Conservation (phyloP, 2,797 vertebrate species). For the Nasua narica region DNA sequence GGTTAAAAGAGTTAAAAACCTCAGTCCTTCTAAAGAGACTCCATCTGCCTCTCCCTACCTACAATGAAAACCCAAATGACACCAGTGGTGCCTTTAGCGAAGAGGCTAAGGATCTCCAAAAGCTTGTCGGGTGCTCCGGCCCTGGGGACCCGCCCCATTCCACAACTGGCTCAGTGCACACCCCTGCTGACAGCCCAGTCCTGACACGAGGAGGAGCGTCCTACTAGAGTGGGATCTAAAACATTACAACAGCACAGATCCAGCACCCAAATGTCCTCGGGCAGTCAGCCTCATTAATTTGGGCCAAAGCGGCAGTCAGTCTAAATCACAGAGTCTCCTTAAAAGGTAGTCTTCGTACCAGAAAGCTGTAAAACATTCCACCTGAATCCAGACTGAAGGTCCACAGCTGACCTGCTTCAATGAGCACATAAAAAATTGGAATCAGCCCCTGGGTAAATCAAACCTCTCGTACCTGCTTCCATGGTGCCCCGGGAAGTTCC, state of each 20-base stretch:
- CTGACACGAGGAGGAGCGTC: not conserved
- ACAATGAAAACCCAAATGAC: not conserved
- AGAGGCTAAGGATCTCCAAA: not conserved
- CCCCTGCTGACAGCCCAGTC: not conserved
- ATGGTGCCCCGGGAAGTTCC: not conserved
- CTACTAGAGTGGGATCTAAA: not conserved
- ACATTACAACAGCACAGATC: rapidly evolving
- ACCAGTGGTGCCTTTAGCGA: not conserved
- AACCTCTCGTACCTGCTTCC: not conserved
- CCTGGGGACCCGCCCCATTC: not conserved
- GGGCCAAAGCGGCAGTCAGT: not conserved
- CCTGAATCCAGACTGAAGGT: not conserved
- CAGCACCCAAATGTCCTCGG: not conserved
- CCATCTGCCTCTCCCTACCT: not conserved
- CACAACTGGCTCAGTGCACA: not conserved
- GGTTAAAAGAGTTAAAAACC: not conserved
- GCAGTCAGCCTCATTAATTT: not conserved
- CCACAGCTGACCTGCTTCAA: not conserved
- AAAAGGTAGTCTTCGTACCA: not conserved
- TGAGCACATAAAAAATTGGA: not conserved
- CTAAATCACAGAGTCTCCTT: not conserved
- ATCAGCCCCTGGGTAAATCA: not conserved
- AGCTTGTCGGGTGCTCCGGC: not conserved
- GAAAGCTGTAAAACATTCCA: not conserved
- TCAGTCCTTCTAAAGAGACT: not conserved